A percentile compares a stretch with the other conserved stretches of the same genome.
Evolutionary conservation across 37 sponge, comb jelly and placozoan species (phyloP).

Genomic region (Aphrocallistes beatrix): DNA sequence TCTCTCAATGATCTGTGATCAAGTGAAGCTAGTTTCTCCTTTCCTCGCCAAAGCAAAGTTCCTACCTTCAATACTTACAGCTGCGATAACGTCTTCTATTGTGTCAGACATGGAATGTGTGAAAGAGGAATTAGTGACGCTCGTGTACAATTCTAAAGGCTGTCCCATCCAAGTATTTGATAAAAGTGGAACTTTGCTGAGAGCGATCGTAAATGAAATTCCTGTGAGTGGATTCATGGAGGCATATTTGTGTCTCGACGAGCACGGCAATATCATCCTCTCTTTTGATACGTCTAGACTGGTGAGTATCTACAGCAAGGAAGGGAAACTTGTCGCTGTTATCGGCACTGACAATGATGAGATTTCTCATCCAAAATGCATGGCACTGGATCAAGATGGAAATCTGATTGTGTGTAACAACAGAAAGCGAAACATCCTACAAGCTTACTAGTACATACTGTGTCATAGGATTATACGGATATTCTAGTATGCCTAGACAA

Average conservation of each 20-base stretch:
- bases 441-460: background rate
- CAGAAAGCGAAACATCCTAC: background rate
- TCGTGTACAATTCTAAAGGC: background rate
- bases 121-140: background rate
- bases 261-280: background rate
- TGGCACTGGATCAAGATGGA: background rate
- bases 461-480: too few species aligned
- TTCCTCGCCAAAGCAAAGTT: background rate
- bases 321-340: background rate
- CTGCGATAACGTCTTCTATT: too few species aligned
- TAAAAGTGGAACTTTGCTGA: background rate
- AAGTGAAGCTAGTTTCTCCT: background rate
- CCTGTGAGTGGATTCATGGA: too few species aligned
- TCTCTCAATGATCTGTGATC: too few species aligned
- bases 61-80: background rate
- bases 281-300: background rate
- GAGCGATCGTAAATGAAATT: background rate
- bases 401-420: background rate
- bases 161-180: background rate
- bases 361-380: background rate
- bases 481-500: too few species aligned
- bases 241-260: background rate
- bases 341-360: background rate
- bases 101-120: background rate
- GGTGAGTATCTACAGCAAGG: background rate